These are phyloP conservation scores for Orthonyx spaldingii DNA, from an alignment of 2,113 vertebrate genomes.

Conservation along the genomic window DNA sequence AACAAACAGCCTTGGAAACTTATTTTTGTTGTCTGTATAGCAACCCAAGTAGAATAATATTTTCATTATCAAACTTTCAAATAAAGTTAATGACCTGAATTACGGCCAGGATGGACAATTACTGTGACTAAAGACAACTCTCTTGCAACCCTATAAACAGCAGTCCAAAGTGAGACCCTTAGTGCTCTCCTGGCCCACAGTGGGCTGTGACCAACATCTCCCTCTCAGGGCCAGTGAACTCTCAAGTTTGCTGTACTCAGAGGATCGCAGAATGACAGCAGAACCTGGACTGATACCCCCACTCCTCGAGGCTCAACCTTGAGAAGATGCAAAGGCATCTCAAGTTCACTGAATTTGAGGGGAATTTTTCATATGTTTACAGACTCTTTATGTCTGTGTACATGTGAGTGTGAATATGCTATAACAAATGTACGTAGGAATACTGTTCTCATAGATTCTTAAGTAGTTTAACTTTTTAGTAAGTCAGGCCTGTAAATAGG, in stretches of 20 bases:
- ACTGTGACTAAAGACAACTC: not conserved
- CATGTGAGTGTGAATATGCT: not conserved
- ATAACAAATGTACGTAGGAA: not conserved
- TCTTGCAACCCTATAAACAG: not conserved
- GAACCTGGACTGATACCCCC: not conserved
- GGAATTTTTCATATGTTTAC: not conserved
- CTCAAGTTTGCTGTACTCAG: not conserved
- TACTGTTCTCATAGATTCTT: not conserved
- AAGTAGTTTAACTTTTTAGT: not conserved
- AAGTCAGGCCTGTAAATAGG: not conserved
- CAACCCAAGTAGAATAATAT: not conserved
- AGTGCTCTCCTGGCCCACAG: not conserved
- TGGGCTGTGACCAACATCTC: not conserved
- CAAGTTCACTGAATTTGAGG: not conserved
- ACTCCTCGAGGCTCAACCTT: not conserved
- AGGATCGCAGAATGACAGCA: fast-evolving
- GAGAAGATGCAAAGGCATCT: not conserved
- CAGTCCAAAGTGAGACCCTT: not conserved
- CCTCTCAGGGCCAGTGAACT: fast-evolving
- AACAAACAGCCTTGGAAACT: not conserved
- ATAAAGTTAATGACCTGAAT: not conserved
- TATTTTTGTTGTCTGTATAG: not conserved
- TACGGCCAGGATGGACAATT: not conserved
- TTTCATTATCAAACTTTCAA: not conserved
- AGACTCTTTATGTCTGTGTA: not conserved